Percentiles rank a stretch among this genome's conserved stretches.
Conservation (phyloP, 2,888 invertebrate species). For the Parnassius apollo region DNA sequence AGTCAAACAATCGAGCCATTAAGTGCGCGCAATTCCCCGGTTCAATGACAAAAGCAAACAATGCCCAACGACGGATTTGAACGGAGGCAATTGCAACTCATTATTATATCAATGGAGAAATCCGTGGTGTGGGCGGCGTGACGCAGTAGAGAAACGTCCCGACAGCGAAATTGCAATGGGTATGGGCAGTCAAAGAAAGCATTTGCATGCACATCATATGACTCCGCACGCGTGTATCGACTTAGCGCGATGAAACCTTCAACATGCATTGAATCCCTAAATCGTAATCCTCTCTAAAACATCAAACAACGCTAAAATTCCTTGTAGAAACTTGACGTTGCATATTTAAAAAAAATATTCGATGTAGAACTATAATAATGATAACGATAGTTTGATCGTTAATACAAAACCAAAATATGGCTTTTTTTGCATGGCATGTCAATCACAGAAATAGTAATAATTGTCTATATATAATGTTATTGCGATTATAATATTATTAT, state of each 20-base stretch:
- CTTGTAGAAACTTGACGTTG: too few relatives aligned
- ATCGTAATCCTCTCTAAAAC: conserved; percentile 1
- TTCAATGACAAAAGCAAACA: conserved; percentile 69
- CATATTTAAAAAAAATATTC: too few relatives aligned
- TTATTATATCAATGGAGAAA: conserved; percentile 73
- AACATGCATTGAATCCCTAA: conserved; percentile 25
- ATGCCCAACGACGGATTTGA: conserved; percentile 52
- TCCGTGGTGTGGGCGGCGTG: conserved; percentile 61
- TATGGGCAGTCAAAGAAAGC: conserved; percentile 37
- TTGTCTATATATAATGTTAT: too few relatives aligned
- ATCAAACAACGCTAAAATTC: not conserved
- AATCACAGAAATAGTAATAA: too few relatives aligned
- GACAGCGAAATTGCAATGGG: conserved; percentile 45
- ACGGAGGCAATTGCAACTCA: conserved; percentile 58
- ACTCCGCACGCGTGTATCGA: conserved; percentile 30
- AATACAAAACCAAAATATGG: too few relatives aligned
- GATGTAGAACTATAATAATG: too few relatives aligned
- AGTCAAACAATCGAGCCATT: conserved; percentile 44
- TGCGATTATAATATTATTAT: too few relatives aligned
- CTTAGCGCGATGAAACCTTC: conserved; percentile 29
- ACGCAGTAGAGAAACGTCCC: conserved; percentile 52
- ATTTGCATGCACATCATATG: conserved; percentile 54
- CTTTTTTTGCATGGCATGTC: too few relatives aligned
- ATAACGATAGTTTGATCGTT: too few relatives aligned
- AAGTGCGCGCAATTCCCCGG: conserved; percentile 53